These are phyloP conservation scores for Alviniconcha strummeri DNA, from an alignment of 2,888 invertebrate species.

Conservation along the genomic window DNA sequence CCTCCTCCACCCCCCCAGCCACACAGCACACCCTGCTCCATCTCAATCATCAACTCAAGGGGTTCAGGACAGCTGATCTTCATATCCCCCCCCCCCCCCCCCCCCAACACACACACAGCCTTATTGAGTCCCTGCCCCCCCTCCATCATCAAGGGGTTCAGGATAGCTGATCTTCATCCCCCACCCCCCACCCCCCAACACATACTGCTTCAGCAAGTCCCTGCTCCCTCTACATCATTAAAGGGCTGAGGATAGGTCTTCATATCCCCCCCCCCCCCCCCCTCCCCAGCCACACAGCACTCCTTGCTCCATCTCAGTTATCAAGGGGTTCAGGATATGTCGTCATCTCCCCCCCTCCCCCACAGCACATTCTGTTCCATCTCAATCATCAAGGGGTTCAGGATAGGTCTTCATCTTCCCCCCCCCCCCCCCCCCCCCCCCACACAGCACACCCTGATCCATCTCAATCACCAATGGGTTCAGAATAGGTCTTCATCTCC, in stretches of 20 bases:
- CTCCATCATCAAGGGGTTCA: constrained; percentile 12
- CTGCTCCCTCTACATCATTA: too few species aligned
- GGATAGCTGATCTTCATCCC: constrained; percentile 36
- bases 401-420: neutral
- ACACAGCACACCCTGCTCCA: too few species aligned
- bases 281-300: constrained; percentile 18
- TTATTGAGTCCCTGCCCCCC: too few species aligned
- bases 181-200: constrained; percentile 34
- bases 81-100: constrained; percentile 29
- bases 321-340: constrained; percentile 27
- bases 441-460: too few species aligned
- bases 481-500: constrained; percentile 35
- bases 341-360: constrained; percentile 41
- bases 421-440: too few species aligned
- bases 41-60: constrained; percentile 18
- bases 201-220: constrained; percentile 25
- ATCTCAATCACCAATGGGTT: constrained; percentile 18
- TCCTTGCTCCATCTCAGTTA: constrained; percentile 21
- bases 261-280: neutral
- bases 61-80: constrained; percentile 33
- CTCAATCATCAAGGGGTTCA: too few species aligned
- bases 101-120: constrained; percentile 25
- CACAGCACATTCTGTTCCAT: constrained; percentile 32
- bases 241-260: too few species aligned
- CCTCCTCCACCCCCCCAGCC: too few species aligned